These are phyloP conservation scores for Onychomys torridus DNA, from an alignment of 2,797 vertebrate genomes.

Conservation along the genomic window DNA sequence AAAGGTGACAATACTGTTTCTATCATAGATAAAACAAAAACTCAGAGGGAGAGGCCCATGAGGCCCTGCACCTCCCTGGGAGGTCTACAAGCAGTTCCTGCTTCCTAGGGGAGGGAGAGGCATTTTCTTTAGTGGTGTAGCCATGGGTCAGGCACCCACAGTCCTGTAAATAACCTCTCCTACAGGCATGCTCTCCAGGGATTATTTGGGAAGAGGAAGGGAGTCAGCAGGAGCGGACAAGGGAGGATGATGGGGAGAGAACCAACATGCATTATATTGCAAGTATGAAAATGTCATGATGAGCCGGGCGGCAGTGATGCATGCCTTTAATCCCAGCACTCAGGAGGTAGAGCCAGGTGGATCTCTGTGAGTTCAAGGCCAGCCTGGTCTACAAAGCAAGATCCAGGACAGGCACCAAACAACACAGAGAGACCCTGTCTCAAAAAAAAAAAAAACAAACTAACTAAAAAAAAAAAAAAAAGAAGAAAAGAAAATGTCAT, in stretches of 20 bases:
- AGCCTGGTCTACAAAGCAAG: too few relatives aligned
- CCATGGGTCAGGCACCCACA: neutral
- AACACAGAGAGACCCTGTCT: neutral
- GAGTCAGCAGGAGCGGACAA: neutral
- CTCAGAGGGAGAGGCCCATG: neutral
- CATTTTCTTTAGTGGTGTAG: neutral
- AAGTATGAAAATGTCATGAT: neutral
- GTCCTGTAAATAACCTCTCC: neutral
- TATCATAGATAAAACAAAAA: conserved; percentile 39
- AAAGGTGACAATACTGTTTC: neutral
- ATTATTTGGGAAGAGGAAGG: neutral
- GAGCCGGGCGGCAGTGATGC: too few relatives aligned
- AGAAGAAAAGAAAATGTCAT: neutral
- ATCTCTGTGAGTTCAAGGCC: too few relatives aligned
- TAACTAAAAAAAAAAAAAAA: too few relatives aligned
- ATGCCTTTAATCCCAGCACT: too few relatives aligned
- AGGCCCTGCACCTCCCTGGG: neutral
- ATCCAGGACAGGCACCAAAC: too few relatives aligned
- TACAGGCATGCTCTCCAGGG: neutral
- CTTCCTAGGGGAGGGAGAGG: neutral
- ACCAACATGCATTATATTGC: neutral
- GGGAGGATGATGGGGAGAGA: neutral
- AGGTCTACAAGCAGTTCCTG: neutral
- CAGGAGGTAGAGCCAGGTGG: too few relatives aligned
- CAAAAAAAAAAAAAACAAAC: too few relatives aligned